phyloP scores from a whole-genome alignment of 1,140 invertebrate species.

The Hestina assimilis region DNA sequence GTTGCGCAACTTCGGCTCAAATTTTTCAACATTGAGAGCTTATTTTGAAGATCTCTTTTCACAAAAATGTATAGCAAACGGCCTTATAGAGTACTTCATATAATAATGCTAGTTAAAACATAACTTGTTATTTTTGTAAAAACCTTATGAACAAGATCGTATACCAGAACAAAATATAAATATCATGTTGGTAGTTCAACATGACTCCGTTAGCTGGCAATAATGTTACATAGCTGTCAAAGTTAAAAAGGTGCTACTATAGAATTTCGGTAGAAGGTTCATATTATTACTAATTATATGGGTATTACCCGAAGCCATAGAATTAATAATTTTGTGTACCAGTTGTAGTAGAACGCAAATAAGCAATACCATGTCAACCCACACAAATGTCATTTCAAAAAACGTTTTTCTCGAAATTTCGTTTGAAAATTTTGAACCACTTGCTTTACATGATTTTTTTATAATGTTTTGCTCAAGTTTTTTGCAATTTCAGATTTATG shows the following conservation, averaged over 20 bases:
- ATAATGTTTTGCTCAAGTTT: no score
- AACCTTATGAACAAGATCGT: background rate
- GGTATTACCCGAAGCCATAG: no score
- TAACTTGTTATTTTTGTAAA: background rate
- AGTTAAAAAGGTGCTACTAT: background rate
- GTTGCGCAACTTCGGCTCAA: slow-evolving; percentile 62
- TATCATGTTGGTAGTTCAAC: background rate
- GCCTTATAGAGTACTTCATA: background rate
- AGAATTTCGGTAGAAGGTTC: background rate
- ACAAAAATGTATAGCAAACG: background rate
- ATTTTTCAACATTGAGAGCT: slow-evolving; percentile 6
- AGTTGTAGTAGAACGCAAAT: no score
- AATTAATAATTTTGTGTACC: no score
- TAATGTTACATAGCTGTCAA: background rate
- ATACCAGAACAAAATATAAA: slow-evolving; percentile 6
- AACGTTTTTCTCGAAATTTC: no score
- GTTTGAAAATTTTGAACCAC: no score
- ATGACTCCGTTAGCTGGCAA: background rate
- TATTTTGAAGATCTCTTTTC: background rate
- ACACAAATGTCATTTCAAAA: no score
- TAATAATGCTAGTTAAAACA: background rate
- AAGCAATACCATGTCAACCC: no score
- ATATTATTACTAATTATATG: background rate
- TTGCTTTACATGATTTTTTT: no score
- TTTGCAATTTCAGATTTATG: no score